Percentiles rank a stretch among this genome's conserved stretches.
These are phyloP conservation scores for Sebastes schlegelii DNA, from an alignment of 2,113 vertebrate genomes.

Conservation along the genomic window DNA sequence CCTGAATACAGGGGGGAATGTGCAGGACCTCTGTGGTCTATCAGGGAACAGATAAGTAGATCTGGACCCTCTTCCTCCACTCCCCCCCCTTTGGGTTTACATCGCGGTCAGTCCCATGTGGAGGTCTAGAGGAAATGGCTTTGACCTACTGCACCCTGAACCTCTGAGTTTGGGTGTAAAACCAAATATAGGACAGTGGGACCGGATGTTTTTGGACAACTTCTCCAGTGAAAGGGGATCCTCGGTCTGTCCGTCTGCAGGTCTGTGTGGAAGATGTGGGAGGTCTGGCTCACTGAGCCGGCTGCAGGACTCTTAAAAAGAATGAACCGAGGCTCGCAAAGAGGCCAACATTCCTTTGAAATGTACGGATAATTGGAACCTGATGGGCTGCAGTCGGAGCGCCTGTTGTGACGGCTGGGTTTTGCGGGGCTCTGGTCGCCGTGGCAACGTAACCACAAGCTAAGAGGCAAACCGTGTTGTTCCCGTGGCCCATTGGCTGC, in stretches of 20 bases:
- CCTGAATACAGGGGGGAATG: not conserved
- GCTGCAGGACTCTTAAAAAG: slow-evolving; percentile 69
- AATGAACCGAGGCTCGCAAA: slow-evolving; percentile 69
- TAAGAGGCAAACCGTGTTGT: slow-evolving; percentile 46
- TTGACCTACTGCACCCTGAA: slow-evolving; percentile 71
- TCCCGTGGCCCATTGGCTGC: slow-evolving; percentile 31
- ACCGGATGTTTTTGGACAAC: slow-evolving; percentile 76
- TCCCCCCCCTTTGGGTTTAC: slow-evolving; percentile 41
- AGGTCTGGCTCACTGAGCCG: slow-evolving; percentile 72
- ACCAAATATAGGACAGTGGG: slow-evolving; percentile 64
- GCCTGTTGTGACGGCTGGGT: slow-evolving; percentile 80
- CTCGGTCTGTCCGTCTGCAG: slow-evolving; percentile 45
- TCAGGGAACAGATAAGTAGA: slow-evolving; percentile 37
- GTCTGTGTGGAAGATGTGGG: slow-evolving; percentile 72
- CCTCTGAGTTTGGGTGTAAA: slow-evolving; percentile 62
- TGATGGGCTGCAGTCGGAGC: slow-evolving; percentile 75
- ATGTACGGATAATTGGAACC: slow-evolving; percentile 83
- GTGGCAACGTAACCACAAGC: slow-evolving; percentile 70
- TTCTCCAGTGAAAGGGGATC: slow-evolving; percentile 61
- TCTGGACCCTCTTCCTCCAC: slow-evolving; percentile 31
- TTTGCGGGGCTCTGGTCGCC: slow-evolving; percentile 58
- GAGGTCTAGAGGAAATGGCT: slow-evolving; percentile 73
- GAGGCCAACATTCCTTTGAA: slow-evolving; percentile 82
- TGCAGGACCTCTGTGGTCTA: slow-evolving; percentile 36
- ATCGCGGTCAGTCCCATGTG: slow-evolving; percentile 56